Base-by-base conservation (phyloP, 1,140 invertebrate species). In the Eubasilissa regina region DNA sequence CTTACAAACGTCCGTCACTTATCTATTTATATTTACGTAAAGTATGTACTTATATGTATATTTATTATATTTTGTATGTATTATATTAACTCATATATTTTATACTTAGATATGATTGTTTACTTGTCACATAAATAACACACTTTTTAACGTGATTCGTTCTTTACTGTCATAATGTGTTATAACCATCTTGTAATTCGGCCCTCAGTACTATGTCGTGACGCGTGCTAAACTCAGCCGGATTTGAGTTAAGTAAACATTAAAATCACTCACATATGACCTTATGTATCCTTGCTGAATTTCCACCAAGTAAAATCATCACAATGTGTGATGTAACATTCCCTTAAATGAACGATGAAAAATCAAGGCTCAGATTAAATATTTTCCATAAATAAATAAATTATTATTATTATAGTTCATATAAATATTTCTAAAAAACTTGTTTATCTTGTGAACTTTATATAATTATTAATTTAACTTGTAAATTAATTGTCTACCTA, bases 241-340 rank as follows among this genome's bases (percentile, higher is more conserved):
- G 55, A 58, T 58, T 58, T 17, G n/a, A 8, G 4, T 17, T 58
- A 8, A 58, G 15, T 58, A 58, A 58, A 58, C 12, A 58, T 58
- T 11, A 21, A 58, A 58, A 19, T 6, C 55, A 19, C 55, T 58
- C 55, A 58, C 21, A 19, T 58, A 58, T 58, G 55, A 58, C 55
- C 55, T 21, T 58, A 58, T 8, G 17, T 58, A 58, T 11, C 17
- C 55, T 17, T 17, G 53, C 4, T 17, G 3, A 56, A 9, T 11
- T 53, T n/a, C 3, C 19, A 9, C 13, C n/a, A 12, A 13, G 6
- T 7, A 8, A 7, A 12, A 15, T 56, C 53, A 58, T 6, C 55
- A 58, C 7, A 3, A 19, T 9, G 19, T 15, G 17, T 15, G 17
- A 58, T 58, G 15, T 58, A 9, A 21, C 21, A 58, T 6, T 7